phyloP scores from a whole-genome alignment of 2,113 vertebrate species.

The Microcebus jonahi region DNA sequence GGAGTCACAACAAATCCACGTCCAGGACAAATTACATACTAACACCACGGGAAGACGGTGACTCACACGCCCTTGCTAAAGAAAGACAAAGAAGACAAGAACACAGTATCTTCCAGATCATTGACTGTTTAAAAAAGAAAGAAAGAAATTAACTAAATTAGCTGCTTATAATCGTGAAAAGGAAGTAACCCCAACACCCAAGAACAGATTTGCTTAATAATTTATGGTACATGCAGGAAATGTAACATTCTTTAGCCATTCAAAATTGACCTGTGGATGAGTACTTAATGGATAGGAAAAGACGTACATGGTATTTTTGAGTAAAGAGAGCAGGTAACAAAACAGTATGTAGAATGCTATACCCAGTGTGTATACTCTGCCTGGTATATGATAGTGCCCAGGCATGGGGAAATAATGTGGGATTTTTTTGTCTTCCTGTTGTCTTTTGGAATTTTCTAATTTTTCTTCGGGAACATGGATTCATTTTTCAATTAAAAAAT shows the following conservation, averaged over 20 bases:
- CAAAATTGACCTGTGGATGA: background rate
- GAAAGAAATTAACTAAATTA: background rate
- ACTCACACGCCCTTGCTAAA: background rate
- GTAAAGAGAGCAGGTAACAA: background rate
- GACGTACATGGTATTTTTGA: background rate
- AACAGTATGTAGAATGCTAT: background rate
- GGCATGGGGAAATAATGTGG: background rate
- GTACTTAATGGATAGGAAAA: background rate
- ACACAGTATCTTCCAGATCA: background rate
- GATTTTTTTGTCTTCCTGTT: background rate
- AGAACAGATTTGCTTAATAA: background rate
- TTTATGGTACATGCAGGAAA: background rate
- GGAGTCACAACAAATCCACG: background rate
- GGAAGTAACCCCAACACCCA: background rate
- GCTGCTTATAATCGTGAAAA: background rate
- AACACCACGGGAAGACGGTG: background rate
- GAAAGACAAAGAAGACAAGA: background rate
- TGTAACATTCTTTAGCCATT: background rate
- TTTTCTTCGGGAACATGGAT: constrained; percentile 11
- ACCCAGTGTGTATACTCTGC: accelerated
- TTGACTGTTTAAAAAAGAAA: background rate
- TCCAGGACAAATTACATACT: constrained; percentile 1
- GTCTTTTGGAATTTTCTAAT: constrained; percentile 7
- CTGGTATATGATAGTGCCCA: background rate
- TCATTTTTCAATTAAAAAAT: background rate